Evolutionary conservation across 2,113 vertebrate species (phyloP).

Genomic region (Fulmarus glacialis): DNA sequence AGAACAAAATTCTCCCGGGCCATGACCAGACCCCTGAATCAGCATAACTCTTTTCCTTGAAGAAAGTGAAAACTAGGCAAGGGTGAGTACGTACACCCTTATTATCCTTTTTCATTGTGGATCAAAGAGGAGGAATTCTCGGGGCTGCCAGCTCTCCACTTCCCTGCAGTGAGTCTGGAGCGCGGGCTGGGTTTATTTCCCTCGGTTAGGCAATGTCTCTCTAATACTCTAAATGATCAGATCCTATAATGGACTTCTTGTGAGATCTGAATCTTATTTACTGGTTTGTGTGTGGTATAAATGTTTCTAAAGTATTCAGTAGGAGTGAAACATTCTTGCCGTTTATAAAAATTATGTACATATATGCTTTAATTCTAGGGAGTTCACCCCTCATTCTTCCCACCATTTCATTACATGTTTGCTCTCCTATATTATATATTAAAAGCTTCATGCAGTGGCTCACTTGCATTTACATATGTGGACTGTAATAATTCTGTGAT

Average conservation of each 20-base stretch:
- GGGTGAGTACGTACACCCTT: not conserved
- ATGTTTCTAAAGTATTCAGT: not conserved
- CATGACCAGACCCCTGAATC: not conserved
- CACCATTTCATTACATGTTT: slow-evolving; percentile 22
- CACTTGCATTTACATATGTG: slow-evolving; percentile 43
- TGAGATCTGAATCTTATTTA: not conserved
- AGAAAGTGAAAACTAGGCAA: slow-evolving; percentile 35
- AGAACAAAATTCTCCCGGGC: not conserved
- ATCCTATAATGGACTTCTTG: not conserved
- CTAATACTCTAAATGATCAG: not conserved
- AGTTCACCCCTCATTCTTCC: slow-evolving; percentile 38
- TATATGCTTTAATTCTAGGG: slow-evolving; percentile 10
- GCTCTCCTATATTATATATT: slow-evolving; percentile 10
- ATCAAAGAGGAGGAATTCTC: slow-evolving; percentile 48
- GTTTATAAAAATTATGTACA: not conserved
- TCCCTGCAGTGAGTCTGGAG: not conserved
- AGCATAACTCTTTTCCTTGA: slow-evolving; percentile 12
- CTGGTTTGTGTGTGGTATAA: not conserved
- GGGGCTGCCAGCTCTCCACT: not conserved
- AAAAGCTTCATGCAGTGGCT: slow-evolving; percentile 19
- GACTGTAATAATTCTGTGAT: slow-evolving; percentile 35
- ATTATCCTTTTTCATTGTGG: slow-evolving; percentile 27
- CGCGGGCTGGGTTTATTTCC: not conserved
- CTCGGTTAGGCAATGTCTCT: not conserved
- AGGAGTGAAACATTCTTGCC: slow-evolving; percentile 6